Evolutionary conservation across 2,797 vertebrate genomes (phyloP).

Genomic region (Parauchenoglanis ngamensis): DNA sequence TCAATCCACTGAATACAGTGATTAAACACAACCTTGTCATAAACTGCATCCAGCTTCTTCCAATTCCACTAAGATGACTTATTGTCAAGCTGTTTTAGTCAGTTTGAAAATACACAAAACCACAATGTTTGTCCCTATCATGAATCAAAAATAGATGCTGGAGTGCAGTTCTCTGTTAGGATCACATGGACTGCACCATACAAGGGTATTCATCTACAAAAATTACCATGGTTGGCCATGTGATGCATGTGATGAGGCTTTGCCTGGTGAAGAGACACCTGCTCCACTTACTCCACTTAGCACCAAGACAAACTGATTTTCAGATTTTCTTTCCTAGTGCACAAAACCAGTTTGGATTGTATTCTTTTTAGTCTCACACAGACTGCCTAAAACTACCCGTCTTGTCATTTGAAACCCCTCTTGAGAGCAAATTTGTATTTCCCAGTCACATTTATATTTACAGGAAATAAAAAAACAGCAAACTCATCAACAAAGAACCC

Average conservation of each 20-base stretch:
- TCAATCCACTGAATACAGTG: constrained; percentile 6
- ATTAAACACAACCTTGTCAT: not conserved
- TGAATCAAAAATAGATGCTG: constrained; percentile 19
- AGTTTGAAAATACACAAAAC: constrained; percentile 3
- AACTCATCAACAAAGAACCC: constrained; percentile 36
- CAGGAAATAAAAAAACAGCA: constrained; percentile 23
- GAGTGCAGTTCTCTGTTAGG: constrained; percentile 27
- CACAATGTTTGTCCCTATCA: constrained; percentile 5
- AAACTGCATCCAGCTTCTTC: not conserved
- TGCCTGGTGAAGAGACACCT: constrained; percentile 64
- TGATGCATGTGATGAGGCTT: constrained; percentile 63
- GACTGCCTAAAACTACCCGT: constrained; percentile 57
- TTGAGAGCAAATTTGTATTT: constrained; percentile 61
- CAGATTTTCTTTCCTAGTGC: constrained; percentile 53
- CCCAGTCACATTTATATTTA: constrained; percentile 63
- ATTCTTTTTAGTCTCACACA: constrained; percentile 50
- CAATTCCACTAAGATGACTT: not conserved
- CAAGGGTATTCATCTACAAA: constrained; percentile 54
- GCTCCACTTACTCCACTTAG: constrained; percentile 61
- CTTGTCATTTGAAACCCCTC: constrained; percentile 64
- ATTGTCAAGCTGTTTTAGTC: not conserved
- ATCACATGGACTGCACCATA: constrained; percentile 26
- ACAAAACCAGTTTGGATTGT: constrained; percentile 62
- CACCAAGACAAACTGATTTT: constrained; percentile 65
- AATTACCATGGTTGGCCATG: constrained; percentile 60